Evolutionary conservation across 2,888 invertebrate species (phyloP).

Genomic region (Eilema depressum): DNA sequence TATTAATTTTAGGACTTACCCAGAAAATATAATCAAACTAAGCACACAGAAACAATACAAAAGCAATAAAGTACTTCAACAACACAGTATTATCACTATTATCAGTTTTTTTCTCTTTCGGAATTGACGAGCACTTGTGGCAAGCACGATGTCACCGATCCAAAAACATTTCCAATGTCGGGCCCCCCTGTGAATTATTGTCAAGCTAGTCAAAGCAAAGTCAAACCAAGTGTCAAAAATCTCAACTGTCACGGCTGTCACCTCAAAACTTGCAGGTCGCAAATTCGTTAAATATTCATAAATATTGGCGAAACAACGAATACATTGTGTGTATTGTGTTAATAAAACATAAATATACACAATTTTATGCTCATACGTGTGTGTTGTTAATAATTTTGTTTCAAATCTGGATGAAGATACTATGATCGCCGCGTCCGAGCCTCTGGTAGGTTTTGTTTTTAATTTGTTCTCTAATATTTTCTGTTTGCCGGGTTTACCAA

Average conservation of each 20-base stretch:
- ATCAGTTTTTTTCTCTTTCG: too few relatives aligned
- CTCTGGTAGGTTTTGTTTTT: slow-evolving; percentile 88
- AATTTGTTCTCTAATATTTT: neutral
- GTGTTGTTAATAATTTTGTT: slow-evolving; percentile 65
- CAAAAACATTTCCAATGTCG: too few relatives aligned
- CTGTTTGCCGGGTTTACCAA: neutral
- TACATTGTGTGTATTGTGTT: slow-evolving; percentile 19
- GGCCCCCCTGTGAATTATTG: too few relatives aligned
- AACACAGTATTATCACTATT: too few relatives aligned
- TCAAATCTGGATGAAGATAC: slow-evolving; percentile 96
- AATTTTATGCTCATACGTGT: slow-evolving; percentile 56
- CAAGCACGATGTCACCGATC: too few relatives aligned
- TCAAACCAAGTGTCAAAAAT: slow-evolving; percentile 31
- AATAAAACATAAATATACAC: slow-evolving; percentile 24
- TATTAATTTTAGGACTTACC: too few relatives aligned
- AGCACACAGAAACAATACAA: too few relatives aligned
- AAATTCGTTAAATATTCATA: slow-evolving; percentile 33
- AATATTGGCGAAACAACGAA: slow-evolving; percentile 19
- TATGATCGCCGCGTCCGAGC: slow-evolving; percentile 97
- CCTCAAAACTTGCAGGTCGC: slow-evolving; percentile 7
- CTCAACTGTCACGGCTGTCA: slow-evolving; percentile 4
- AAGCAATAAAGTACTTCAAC: too few relatives aligned
- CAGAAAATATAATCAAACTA: too few relatives aligned
- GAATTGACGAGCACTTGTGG: too few relatives aligned
- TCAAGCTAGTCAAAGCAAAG: neutral